Conservation (phyloP, 2,888 invertebrate genomes). For the Cylloceria caligata region DNA sequence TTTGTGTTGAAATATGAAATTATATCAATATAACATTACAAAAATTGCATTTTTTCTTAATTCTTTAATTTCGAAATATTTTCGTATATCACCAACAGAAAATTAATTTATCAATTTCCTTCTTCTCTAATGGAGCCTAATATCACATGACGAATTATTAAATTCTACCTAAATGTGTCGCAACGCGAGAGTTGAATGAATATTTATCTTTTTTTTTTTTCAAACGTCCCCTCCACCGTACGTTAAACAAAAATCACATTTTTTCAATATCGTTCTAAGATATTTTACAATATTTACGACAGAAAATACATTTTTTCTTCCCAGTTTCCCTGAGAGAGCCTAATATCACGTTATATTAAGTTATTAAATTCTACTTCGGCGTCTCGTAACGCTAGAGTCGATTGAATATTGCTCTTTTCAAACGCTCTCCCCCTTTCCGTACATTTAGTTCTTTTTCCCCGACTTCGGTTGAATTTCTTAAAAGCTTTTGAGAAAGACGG, state of each 20-base stretch:
- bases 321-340: background rate
- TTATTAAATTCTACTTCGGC: background rate
- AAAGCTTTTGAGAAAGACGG: slow-evolving; percentile 14
- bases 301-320: background rate
- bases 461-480: background rate
- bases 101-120: too few species aligned
- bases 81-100: too few species aligned
- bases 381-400: background rate
- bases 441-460: background rate
- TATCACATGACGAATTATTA: too few species aligned
- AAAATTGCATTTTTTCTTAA: too few species aligned
- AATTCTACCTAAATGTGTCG: too few species aligned
- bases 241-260: background rate
- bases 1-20: too few species aligned
- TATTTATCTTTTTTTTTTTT: too few species aligned
- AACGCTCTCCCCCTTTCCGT: background rate
- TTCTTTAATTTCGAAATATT: too few species aligned
- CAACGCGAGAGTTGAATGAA: too few species aligned
- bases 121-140: too few species aligned
- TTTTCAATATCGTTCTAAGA: background rate
- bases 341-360: background rate
- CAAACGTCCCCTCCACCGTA: too few species aligned
- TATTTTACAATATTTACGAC: background rate
- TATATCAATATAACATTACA: too few species aligned
- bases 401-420: background rate